Percentiles rank a stretch among this genome's conserved stretches.
Evolutionary conservation across 2,797 vertebrate genomes (phyloP).

Genomic region (Sebastes alutus): DNA sequence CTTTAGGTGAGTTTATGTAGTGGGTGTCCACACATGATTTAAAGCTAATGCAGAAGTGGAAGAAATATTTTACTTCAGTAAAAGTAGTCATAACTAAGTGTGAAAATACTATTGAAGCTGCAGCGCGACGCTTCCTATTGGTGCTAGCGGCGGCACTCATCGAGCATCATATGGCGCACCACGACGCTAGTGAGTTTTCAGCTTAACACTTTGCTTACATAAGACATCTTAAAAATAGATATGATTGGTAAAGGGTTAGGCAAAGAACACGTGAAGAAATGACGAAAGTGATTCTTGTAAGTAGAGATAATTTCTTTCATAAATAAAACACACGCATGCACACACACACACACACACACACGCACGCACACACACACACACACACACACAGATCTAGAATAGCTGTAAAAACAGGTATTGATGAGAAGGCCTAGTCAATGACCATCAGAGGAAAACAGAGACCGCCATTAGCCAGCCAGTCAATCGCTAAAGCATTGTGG

Average conservation of each 20-base stretch:
- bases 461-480: slow-evolving; percentile 85
- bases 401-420: slow-evolving; percentile 84
- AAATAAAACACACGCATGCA: slow-evolving; percentile 7
- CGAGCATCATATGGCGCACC: too few relatives aligned
- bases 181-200: too few relatives aligned
- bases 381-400: slow-evolving; percentile 50
- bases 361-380: slow-evolving; percentile 1
- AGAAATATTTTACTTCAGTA: too few relatives aligned
- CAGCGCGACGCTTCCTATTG: too few relatives aligned
- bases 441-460: slow-evolving; percentile 87
- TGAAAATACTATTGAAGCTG: too few relatives aligned
- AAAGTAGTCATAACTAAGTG: too few relatives aligned
- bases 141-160: too few relatives aligned
- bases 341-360: slow-evolving; percentile 12
- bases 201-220: too few relatives aligned
- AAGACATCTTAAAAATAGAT: background rate
- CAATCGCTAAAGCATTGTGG: slow-evolving; percentile 84
- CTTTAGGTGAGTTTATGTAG: too few relatives aligned
- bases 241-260: background rate
- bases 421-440: slow-evolving; percentile 84
- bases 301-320: background rate
- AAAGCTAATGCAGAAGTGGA: too few relatives aligned
- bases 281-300: background rate
- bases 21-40: too few relatives aligned
- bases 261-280: background rate